Conservation (phyloP, 2,797 vertebrate species). For the Megaceryle alcyon region DNA sequence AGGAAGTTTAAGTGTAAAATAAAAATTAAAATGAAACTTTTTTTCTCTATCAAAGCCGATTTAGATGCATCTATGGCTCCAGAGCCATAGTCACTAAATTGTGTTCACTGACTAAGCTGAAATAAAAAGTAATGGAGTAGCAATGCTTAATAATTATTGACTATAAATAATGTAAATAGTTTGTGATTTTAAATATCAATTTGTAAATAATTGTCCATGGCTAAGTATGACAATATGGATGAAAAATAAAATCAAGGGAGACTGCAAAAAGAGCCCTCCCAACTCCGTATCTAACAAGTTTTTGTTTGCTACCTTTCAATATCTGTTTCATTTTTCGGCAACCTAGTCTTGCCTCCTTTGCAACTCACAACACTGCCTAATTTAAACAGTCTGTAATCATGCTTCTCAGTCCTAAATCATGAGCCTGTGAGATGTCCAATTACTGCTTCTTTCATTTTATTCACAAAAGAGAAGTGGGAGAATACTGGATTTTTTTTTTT, state of each 20-base stretch:
- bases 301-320: not conserved
- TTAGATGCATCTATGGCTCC: not conserved
- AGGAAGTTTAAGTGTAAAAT: too few relatives aligned
- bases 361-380: not conserved
- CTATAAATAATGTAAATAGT: not conserved
- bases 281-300: not conserved
- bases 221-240: not conserved
- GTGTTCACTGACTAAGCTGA: not conserved
- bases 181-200: not conserved
- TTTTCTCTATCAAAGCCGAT: not conserved
- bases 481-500: not conserved
- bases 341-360: not conserved
- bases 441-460: conserved; percentile 17
- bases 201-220: not conserved
- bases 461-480: not conserved
- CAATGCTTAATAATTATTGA: not conserved
- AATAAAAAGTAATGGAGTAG: not conserved
- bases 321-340: not conserved
- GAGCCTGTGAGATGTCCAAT: not conserved
- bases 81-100: not conserved
- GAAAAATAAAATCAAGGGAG: conserved; percentile 3
- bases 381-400: not conserved
- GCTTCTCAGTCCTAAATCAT: not conserved
- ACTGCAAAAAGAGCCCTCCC: not conserved
- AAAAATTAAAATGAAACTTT: not conserved